These are phyloP conservation scores for Sebastes goodei DNA, from an alignment of 2,797 vertebrate species.

Conservation along the genomic window DNA sequence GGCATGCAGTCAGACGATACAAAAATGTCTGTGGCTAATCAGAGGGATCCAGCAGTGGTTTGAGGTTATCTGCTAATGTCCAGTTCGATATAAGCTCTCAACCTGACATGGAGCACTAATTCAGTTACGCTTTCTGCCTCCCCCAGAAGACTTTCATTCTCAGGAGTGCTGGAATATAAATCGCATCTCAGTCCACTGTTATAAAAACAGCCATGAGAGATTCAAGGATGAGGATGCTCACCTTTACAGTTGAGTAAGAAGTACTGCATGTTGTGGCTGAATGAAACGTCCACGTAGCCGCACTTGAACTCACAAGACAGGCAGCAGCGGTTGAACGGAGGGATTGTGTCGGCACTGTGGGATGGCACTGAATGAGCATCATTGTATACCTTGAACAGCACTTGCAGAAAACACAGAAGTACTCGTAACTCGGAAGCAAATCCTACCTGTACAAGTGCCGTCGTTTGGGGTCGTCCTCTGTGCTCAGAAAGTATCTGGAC, in stretches of 20 bases:
- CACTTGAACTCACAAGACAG: constrained; percentile 94
- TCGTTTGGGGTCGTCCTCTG: constrained; percentile 91
- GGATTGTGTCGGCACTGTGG: constrained; percentile 90
- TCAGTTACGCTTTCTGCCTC: constrained; percentile 9
- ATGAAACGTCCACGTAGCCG: constrained; percentile 91
- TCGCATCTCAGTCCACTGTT: not conserved
- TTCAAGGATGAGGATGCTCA: constrained; percentile 59
- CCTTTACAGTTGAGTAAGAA: constrained; percentile 95
- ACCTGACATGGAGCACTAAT: constrained; percentile 20
- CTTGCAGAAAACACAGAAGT: not conserved
- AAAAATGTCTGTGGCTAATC: constrained; percentile 23
- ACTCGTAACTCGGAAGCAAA: not conserved
- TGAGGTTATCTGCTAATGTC: constrained; percentile 30
- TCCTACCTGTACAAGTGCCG: constrained; percentile 94
- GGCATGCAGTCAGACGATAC: constrained; percentile 7
- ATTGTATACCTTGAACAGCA: not conserved
- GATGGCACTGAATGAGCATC: not conserved
- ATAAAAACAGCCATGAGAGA: not conserved
- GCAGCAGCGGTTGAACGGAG: constrained; percentile 93
- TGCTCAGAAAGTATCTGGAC: constrained; percentile 96
- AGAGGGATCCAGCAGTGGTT: constrained; percentile 28
- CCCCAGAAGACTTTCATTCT: not conserved
- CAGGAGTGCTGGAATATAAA: not conserved
- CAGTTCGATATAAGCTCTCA: constrained; percentile 30
- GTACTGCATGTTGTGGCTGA: constrained; percentile 88